These are phyloP conservation scores for Gonioctena quinquepunctata DNA, from an alignment of 1,140 invertebrate genomes.

Conservation along the genomic window DNA sequence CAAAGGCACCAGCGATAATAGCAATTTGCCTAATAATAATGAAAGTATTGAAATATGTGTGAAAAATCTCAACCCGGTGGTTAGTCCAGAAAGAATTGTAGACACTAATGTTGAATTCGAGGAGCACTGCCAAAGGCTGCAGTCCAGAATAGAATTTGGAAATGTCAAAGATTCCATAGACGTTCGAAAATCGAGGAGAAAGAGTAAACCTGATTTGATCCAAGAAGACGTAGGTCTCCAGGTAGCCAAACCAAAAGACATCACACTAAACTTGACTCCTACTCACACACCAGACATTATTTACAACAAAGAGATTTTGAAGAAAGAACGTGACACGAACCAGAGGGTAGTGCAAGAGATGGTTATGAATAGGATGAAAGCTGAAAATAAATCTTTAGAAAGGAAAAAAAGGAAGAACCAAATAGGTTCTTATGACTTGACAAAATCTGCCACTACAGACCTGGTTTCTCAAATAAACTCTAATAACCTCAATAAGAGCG, in stretches of 20 bases:
- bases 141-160: slow-evolving; percentile 72
- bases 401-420: slow-evolving; percentile 41
- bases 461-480: slow-evolving; percentile 34
- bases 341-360: slow-evolving; percentile 66
- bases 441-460: slow-evolving; percentile 46
- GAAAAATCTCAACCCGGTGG: slow-evolving; percentile 10
- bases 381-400: slow-evolving; percentile 64
- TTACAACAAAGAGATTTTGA: slow-evolving; percentile 50
- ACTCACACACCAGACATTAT: slow-evolving; percentile 36
- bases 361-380: slow-evolving; percentile 76
- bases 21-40: slow-evolving; percentile 5
- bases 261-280: slow-evolving; percentile 29
- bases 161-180: slow-evolving; percentile 73
- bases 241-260: slow-evolving; percentile 22
- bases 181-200: slow-evolving; percentile 66
- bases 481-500: slow-evolving; percentile 24
- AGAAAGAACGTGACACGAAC: slow-evolving; percentile 51
- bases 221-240: slow-evolving; percentile 55
- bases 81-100: slow-evolving; percentile 19
- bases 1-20: too few relatives aligned
- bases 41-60: slow-evolving; percentile 22
- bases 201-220: slow-evolving; percentile 56
- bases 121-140: slow-evolving; percentile 69
- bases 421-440: slow-evolving; percentile 39
- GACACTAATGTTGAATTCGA: slow-evolving; percentile 60